Evolutionary conservation across 2,888 invertebrate species (phyloP).

Genomic region (Masnerella sp.): DNA sequence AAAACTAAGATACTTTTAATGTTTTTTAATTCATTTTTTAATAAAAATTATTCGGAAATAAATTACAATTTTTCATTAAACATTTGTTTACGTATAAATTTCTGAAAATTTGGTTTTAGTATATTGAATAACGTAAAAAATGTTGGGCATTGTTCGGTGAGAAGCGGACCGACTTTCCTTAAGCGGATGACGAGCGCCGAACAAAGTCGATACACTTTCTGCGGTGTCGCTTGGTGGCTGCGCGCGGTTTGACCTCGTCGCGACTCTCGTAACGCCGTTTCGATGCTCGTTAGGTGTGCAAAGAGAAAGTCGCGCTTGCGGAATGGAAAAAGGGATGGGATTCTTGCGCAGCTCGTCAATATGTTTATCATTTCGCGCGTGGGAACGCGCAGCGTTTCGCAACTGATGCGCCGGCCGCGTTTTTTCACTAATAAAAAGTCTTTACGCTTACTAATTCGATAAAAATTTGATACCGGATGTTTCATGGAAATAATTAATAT

Average conservation of each 20-base stretch:
- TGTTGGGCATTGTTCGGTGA: conserved; percentile 7
- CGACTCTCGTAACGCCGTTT: conserved; percentile 47
- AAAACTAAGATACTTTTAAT: too few relatives aligned
- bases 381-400: conserved; percentile 35
- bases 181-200: conserved; percentile 33
- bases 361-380: conserved; percentile 43
- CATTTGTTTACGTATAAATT: too few relatives aligned
- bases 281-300: conserved; percentile 51
- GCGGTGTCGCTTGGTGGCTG: conserved; percentile 39
- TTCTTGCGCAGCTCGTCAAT: conserved; percentile 47
- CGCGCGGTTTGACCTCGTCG: conserved; percentile 43
- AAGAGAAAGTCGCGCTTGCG: conserved; percentile 55
- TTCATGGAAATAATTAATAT: too few relatives aligned
- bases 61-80: conserved; percentile 28
- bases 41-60: too few relatives aligned
- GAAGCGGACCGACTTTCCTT: conserved; percentile 26
- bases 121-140: too few relatives aligned
- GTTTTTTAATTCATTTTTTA: too few relatives aligned
- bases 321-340: conserved; percentile 40
- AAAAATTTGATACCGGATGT: too few relatives aligned
- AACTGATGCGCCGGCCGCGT: conserved; percentile 27
- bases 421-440: neutral
- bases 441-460: too few relatives aligned
- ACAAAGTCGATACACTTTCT: conserved; percentile 46
- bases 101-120: too few relatives aligned